Evolutionary conservation across 2,888 invertebrate species (phyloP).

Genomic region (Microplitis deprimator): DNA sequence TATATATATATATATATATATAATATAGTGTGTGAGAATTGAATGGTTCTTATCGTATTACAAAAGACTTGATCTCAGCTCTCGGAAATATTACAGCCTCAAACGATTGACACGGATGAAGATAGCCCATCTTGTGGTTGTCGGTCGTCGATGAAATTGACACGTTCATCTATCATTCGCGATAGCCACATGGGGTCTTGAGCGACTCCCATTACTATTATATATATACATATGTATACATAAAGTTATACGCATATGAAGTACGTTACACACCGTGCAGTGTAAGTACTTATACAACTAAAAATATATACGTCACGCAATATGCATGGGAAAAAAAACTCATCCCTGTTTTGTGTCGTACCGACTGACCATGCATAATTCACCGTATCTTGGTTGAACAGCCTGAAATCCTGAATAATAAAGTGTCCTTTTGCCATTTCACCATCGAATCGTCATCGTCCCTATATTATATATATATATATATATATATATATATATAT

Average conservation of each 20-base stretch:
- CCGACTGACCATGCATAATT: slow-evolving; percentile 65
- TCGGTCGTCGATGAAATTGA: slow-evolving; percentile 61
- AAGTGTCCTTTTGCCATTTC: slow-evolving; percentile 43
- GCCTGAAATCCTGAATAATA: slow-evolving; percentile 66
- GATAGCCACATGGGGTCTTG: slow-evolving; percentile 21
- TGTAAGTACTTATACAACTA: background rate
- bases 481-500: background rate
- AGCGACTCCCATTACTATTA: slow-evolving; percentile 9
- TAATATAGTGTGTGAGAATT: background rate
- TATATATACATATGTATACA: slow-evolving; percentile 15
- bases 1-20: background rate
- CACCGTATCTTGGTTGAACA: slow-evolving; percentile 63
- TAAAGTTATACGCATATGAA: slow-evolving; percentile 25
- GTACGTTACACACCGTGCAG: background rate
- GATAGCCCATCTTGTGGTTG: slow-evolving; percentile 59
- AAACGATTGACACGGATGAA: slow-evolving; percentile 54
- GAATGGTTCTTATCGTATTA: background rate
- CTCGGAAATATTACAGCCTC: slow-evolving; percentile 39
- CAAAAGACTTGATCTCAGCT: slow-evolving; percentile 8
- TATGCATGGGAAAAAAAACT: slow-evolving; percentile 57
- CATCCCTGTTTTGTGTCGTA: slow-evolving; percentile 42
- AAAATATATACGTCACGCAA: slow-evolving; percentile 12
- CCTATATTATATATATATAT: slow-evolving; percentile 13
- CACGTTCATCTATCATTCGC: slow-evolving; percentile 63
- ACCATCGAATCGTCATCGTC: slow-evolving; percentile 33